These are phyloP conservation scores for Dolichoris vasculosae DNA, from an alignment of 1,140 invertebrate species.

Conservation along the genomic window DNA sequence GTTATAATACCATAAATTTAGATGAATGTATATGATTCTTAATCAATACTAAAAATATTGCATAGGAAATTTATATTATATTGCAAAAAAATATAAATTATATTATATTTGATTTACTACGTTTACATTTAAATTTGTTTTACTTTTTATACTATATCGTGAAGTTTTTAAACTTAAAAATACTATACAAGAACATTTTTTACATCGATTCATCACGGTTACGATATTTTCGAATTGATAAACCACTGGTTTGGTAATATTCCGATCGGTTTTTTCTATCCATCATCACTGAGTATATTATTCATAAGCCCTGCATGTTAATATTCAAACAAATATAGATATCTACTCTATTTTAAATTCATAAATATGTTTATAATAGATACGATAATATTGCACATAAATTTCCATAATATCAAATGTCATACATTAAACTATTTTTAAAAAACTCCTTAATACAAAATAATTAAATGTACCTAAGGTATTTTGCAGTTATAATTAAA, in stretches of 20 bases:
- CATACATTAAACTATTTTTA: background rate
- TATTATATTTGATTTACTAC: too few relatives aligned
- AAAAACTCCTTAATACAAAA: conserved; percentile 6
- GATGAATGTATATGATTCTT: too few relatives aligned
- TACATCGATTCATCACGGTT: background rate
- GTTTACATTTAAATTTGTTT: too few relatives aligned
- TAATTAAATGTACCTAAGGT: background rate
- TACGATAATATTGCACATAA: background rate
- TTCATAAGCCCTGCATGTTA: background rate
- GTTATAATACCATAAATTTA: too few relatives aligned
- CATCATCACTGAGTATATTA: background rate
- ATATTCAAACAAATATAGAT: background rate
- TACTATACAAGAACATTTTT: too few relatives aligned
- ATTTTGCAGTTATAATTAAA: background rate
- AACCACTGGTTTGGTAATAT: background rate
- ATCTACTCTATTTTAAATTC: background rate
- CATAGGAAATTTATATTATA: too few relatives aligned
- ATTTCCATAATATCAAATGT: background rate
- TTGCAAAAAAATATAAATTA: too few relatives aligned
- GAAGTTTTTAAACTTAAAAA: too few relatives aligned
- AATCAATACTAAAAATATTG: too few relatives aligned
- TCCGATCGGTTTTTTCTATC: background rate
- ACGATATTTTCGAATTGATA: background rate
- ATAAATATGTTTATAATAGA: background rate
- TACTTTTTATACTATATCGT: too few relatives aligned